Base-by-base conservation (phyloP, 2,797 vertebrate species). In the Sarcoramphus papa region DNA sequence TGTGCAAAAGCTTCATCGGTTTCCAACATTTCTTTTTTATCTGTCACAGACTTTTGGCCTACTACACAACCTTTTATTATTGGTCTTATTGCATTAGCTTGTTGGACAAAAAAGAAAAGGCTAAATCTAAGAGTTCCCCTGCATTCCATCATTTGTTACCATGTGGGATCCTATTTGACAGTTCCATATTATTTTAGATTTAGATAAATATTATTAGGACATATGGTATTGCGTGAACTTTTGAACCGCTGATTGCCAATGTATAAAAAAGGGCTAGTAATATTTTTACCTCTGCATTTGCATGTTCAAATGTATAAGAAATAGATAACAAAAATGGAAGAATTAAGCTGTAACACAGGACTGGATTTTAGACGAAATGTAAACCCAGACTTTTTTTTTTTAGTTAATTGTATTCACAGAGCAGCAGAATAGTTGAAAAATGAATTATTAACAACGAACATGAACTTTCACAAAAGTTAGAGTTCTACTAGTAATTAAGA, bases 1-100 rank as follows among this genome's bases (percentile, higher is more conserved):
- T 99, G 99, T 99, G 98, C 98, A 98, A 97, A 98, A 99, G 99
- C 99, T 99, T 99, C 99, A 99, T 99, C 98, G 98, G 99, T 99
- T 99, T 99, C 98, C 98, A 99, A 99, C 99, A 99, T 99, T 99
- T 99, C 98, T 98, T 98, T 98, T 98, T 98, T 98, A 99, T 98
- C 98, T 98, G 98, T 98, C 98, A 98, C 97, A 97, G 98, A 98
- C 98, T 98, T 98, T 98, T 97, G 97, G 98, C 98, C 98, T 98
- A 97, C 98, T 98, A 96, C 97, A 97, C 98, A 98, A 98, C 97
- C 98, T 99, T 98, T 98, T 98, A 98, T 99, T 99, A 98, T 98
- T 98, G 98, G 98, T 98, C 98, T 98, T 98, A 98, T 98, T 98
- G 97, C 98, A 98, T 98, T 98, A 98, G 98, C 98, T 97, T 95